Evolutionary conservation across 2,797 vertebrate species (phyloP), one percentile per base, ranked within the genome.

Genomic region (Hyperoplus lanceolatus): DNA sequence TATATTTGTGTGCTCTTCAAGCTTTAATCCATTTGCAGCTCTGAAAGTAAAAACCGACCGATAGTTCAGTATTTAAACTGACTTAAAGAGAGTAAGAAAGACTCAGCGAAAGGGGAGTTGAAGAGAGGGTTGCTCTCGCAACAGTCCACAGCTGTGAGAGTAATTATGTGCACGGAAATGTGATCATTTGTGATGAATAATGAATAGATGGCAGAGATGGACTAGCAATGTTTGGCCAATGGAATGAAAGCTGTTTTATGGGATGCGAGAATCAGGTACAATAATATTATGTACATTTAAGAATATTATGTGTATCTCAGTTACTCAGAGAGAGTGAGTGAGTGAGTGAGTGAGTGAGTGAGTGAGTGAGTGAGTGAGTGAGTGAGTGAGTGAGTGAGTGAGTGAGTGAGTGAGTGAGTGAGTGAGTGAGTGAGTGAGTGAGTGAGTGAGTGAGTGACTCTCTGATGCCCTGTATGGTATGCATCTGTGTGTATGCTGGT

Each of bases 1-100:
- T 41, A 55, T 56, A 70, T 77, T 64, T 61, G 55, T n/a, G 64
- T 51, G 56, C 70, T 80, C 62, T 67, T 80, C 60, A 70, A 73
- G 50, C 63, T 77, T 48, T n/a, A 67, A 82, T 81, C 73, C 73
- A 77, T 83, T 83, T 95, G 91, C 95, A 95, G 95, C 95, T 94
- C 94, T 95, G 95, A 97, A 94, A 94, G 95, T 96, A 97, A 97
- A 96, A 96, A 97, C 97, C 97, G 98, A 98, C 98, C 96, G 97
- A 95, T 96, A 29, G 95, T 96, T 95, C 95, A 94, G 95, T 96
- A 96, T 97, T 97, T 94, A 97, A 96, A 95, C 56, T 89, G 93
- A 91, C 92, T 95, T 93, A 42, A 8, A 4, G 73, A 88, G 70
- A 79, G 57, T 54, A 80, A 80, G 82, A 83, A 83, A 86, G 77